Evolutionary conservation across 2,797 vertebrate species (phyloP).

Genomic region (Yasuhikotakia modesta): DNA sequence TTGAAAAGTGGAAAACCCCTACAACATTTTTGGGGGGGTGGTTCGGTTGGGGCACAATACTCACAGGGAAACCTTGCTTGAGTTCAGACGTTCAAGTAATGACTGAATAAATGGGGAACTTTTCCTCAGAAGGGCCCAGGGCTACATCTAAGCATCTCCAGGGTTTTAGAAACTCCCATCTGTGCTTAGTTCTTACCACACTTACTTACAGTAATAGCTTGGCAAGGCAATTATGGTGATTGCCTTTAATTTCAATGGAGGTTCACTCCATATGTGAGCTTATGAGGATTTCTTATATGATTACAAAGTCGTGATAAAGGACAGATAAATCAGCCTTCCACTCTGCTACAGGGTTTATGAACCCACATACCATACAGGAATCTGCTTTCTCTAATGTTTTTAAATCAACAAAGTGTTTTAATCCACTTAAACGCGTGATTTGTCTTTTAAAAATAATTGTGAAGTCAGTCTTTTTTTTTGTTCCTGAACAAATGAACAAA

Average conservation of each 20-base stretch:
- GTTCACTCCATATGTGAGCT: slow-evolving; percentile 40
- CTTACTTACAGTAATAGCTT: slow-evolving; percentile 50
- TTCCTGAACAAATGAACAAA: slow-evolving; percentile 1
- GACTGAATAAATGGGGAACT: slow-evolving; percentile 11
- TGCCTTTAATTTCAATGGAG: slow-evolving; percentile 38
- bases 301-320: slow-evolving; percentile 12
- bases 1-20: neutral
- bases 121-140: slow-evolving; percentile 22
- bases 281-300: slow-evolving; percentile 35
- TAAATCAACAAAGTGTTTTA: neutral
- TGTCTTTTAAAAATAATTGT: slow-evolving; percentile 5
- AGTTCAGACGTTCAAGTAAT: slow-evolving; percentile 37
- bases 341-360: neutral
- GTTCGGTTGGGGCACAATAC: neutral
- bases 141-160: slow-evolving; percentile 43
- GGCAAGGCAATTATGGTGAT: slow-evolving; percentile 52
- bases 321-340: slow-evolving; percentile 11
- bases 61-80: slow-evolving; percentile 10
- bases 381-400: neutral
- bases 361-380: neutral
- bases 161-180: slow-evolving; percentile 26
- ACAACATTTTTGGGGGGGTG: neutral
- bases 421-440: slow-evolving; percentile 22
- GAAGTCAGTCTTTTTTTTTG: neutral
- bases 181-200: slow-evolving; percentile 41